Evolutionary conservation across 53 echinoderm and acorn worm species (phyloP).

Genomic region (Mesocentrotus franciscanus): DNA sequence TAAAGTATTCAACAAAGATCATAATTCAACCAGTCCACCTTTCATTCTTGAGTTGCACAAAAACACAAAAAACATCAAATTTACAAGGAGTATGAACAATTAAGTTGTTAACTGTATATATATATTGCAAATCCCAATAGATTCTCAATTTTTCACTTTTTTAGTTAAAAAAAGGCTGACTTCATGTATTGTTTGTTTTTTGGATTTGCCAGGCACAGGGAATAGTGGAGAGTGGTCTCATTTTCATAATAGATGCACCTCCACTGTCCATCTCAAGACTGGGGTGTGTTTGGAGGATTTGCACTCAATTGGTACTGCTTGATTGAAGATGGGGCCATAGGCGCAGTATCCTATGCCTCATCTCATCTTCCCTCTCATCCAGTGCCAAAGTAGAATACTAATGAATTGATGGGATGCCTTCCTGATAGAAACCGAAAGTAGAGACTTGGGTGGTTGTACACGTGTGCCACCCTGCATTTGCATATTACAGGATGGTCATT

Average conservation of each 20-base stretch:
- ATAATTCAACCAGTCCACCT: too few relatives aligned
- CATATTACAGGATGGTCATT: not conserved
- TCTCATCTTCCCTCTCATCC: slow-evolving; percentile 21
- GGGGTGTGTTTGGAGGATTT: slow-evolving; percentile 12
- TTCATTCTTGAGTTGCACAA: too few relatives aligned
- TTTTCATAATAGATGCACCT: slow-evolving; percentile 43
- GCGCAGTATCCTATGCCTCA: not conserved
- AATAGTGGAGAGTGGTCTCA: slow-evolving; percentile 1
- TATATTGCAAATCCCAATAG: not conserved
- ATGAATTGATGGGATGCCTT: slow-evolving; percentile 37
- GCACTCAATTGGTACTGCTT: not conserved
- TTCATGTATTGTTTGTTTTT: not conserved
- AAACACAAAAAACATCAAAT: too few relatives aligned
- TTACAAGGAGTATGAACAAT: too few relatives aligned
- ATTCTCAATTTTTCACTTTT: not conserved
- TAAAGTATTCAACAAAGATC: too few relatives aligned
- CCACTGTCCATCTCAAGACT: not conserved
- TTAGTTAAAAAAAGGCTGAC: not conserved
- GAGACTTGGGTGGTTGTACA: slow-evolving; percentile 3
- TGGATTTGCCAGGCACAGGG: not conserved
- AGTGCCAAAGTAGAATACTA: slow-evolving; percentile 11
- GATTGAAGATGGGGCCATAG: not conserved
- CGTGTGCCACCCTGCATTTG: not conserved
- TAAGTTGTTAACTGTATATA: not conserved
- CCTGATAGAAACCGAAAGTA: slow-evolving; percentile 3